Evolutionary conservation across 2,888 invertebrate genomes (phyloP), one percentile per base, ranked within the genome.

Genomic region (Lamproptera curius): DNA sequence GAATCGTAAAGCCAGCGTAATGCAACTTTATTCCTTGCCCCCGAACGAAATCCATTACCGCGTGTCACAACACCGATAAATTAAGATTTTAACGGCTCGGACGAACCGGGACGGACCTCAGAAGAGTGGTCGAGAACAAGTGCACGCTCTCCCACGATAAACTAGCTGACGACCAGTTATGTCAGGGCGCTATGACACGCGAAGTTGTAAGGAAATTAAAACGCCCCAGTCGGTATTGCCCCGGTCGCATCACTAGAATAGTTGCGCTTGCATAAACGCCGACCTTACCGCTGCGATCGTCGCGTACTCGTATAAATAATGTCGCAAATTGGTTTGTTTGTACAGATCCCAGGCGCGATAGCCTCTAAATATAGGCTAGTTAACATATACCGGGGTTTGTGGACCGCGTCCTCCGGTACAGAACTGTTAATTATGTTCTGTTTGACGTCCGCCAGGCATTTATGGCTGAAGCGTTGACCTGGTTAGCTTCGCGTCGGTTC

Each of bases 251-350:
- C 60, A 34, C 60, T 59, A 57, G 23, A 33, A 28, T 40, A 34
- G 20, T 33, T 39, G 42, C 34, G 48, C 53, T 59, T 54, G 55
- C 65, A 72, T 72, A 70, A 76, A 72, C 58, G 65, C 49, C 56
- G 59, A 72, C 64, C 56, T 72, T 73, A 74, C 69, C 67, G 56
- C 53, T 52, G 11, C 43, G 41, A 34, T 51, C 31, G 49, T 48
- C 46, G 50, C 52, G 42, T 48, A 50, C 54, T 54, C 49, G 54
- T 53, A 74, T 78, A 78, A 79, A 77, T 69, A 70, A 67, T 54
- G 51, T 55, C 58, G 66, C 67, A 70, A 74, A 79, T 76, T 59
- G 67, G 73, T 71, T 63, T 78, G 77, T 79, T 76, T 79, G 72
- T 67, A 57, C 63, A 63, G 71, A 72, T 73, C 66, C 42, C 58